Percentiles rank a stretch among this genome's conserved stretches.
Conservation (phyloP, 2,888 invertebrate genomes). For the Dicyrtomina minuta region DNA sequence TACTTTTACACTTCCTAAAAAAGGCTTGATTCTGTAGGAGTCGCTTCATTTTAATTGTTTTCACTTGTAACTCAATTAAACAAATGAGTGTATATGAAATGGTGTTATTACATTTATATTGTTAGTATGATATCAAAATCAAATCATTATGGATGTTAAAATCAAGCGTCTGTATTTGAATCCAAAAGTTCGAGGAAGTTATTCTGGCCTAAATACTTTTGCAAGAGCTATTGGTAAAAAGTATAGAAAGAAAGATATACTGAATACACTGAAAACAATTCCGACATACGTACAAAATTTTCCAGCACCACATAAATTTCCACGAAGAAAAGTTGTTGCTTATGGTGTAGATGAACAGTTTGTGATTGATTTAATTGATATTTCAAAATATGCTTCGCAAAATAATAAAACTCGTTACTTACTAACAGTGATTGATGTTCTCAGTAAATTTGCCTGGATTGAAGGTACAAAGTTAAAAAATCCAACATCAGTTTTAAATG, state of each 20-base stretch:
- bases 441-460: constrained; percentile 45
- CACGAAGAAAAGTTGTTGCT: constrained; percentile 29
- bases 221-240: too few species aligned
- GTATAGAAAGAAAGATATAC: constrained; percentile 3
- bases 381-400: constrained; percentile 13
- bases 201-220: constrained; percentile 6
- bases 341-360: constrained; percentile 36
- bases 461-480: constrained; percentile 29
- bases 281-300: constrained; percentile 54
- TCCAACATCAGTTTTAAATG: background rate
- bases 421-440: constrained; percentile 42
- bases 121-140: too few species aligned
- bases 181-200: constrained; percentile 26
- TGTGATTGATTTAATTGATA: constrained; percentile 34
- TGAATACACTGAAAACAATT: background rate
- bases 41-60: background rate
- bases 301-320: constrained; percentile 26
- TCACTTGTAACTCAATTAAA: background rate
- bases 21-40: too few species aligned
- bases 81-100: background rate
- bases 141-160: constrained; percentile 5
- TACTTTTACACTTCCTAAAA: too few species aligned
- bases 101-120: too few species aligned
- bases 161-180: constrained; percentile 16
- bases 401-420: constrained; percentile 38